Evolutionary conservation across 2,797 vertebrate species (phyloP).

Genomic region (Tachyglossus aculeatus): DNA sequence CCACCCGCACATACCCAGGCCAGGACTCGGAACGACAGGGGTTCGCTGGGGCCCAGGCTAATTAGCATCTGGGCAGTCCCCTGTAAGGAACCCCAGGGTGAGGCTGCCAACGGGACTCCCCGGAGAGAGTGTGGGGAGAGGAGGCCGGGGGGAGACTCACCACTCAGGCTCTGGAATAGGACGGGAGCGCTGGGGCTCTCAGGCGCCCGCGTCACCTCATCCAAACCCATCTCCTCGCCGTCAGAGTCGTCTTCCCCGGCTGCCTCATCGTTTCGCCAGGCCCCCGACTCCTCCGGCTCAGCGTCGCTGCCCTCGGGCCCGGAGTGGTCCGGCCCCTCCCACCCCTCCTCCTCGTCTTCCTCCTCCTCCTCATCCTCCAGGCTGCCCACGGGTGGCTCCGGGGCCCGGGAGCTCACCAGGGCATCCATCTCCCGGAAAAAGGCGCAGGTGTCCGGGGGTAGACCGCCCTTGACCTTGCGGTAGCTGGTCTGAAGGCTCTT

Average conservation of each 20-base stretch:
- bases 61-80: neutral
- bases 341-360: no score
- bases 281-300: slow-evolving; percentile 17
- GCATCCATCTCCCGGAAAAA: slow-evolving; percentile 62
- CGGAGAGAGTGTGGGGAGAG: neutral
- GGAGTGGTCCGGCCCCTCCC: neutral
- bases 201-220: slow-evolving; percentile 3
- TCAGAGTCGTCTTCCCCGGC: slow-evolving; percentile 32
- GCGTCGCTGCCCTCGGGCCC: slow-evolving; percentile 6
- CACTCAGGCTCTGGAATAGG: slow-evolving; percentile 49
- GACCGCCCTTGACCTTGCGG: slow-evolving; percentile 55
- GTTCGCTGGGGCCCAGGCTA: neutral
- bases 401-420: slow-evolving; percentile 52
- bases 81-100: neutral
- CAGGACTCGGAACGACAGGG: neutral
- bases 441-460: slow-evolving; percentile 47
- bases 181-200: slow-evolving; percentile 13
- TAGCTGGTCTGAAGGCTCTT: slow-evolving; percentile 63
- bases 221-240: slow-evolving; percentile 25
- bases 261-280: slow-evolving; percentile 27
- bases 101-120: neutral
- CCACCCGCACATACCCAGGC: neutral
- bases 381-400: slow-evolving; percentile 35
- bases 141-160: slow-evolving; percentile 17
- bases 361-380: slow-evolving; percentile 22